These are phyloP conservation scores for Bos indicus DNA, from an alignment of 2,113 vertebrate genomes.

Conservation along the genomic window DNA sequence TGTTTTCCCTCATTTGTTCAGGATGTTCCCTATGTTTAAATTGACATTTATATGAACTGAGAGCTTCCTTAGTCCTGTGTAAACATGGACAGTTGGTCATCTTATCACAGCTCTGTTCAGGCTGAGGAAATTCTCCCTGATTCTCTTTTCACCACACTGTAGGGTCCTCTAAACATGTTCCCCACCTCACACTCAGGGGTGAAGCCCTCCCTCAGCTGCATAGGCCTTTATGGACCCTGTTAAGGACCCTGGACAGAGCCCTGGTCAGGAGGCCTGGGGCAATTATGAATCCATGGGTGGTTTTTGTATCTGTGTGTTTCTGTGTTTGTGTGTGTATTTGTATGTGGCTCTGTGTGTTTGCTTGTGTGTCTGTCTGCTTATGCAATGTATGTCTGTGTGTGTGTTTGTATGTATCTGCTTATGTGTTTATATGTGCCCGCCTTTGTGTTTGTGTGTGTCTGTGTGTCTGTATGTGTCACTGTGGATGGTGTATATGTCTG, in stretches of 20 bases:
- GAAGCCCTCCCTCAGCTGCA: not conserved
- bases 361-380: not conserved
- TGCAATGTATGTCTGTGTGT: not conserved
- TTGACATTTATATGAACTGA: not conserved
- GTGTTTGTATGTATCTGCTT: not conserved
- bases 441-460: not conserved
- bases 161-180: not conserved
- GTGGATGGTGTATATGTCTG: not conserved
- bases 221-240: not conserved
- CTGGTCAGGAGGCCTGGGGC: not conserved
- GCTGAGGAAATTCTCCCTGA: accelerated
- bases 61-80: accelerated
- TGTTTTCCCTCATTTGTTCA: not conserved
- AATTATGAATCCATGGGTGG: not conserved
- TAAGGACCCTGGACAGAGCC: not conserved
- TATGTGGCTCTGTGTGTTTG: too few species aligned
- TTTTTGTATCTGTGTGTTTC: not conserved
- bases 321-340: not conserved
- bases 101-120: not conserved
- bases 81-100: not conserved
- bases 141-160: too few species aligned
- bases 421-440: not conserved
- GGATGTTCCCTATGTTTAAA: not conserved
- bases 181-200: not conserved
- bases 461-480: not conserved